Conservation (phyloP, 2,888 invertebrate species). For the Malthinus seriepunctatus region DNA sequence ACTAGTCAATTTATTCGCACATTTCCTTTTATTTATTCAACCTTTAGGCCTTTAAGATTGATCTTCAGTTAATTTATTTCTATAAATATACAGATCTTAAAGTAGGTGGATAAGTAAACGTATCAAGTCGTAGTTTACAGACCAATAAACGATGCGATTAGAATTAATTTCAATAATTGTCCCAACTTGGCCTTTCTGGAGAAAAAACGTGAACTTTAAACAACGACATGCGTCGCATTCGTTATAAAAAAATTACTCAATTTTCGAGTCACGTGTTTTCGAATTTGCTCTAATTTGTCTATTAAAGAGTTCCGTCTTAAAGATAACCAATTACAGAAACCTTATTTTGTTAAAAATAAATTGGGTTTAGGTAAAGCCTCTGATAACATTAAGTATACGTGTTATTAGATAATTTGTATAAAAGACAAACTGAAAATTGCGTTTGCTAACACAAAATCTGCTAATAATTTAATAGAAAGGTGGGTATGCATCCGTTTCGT, state of each 20-base stretch:
- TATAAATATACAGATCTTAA: slow-evolving; percentile 25
- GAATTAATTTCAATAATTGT: slow-evolving; percentile 13
- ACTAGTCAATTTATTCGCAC: slow-evolving; percentile 32
- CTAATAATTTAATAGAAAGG: slow-evolving; percentile 29
- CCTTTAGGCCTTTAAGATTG: slow-evolving; percentile 42
- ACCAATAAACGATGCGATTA: slow-evolving; percentile 13
- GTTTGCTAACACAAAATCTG: slow-evolving; percentile 23
- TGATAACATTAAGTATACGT: neutral
- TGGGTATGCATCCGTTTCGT: slow-evolving; percentile 23
- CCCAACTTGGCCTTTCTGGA: neutral
- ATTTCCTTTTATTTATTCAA: slow-evolving; percentile 45
- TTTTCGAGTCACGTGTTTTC: neutral
- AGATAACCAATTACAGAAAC: neutral
- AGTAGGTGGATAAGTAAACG: slow-evolving; percentile 2
- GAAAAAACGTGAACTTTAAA: too few species aligned
- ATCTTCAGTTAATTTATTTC: slow-evolving; percentile 23
- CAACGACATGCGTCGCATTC: slow-evolving; percentile 5
- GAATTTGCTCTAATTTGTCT: neutral
- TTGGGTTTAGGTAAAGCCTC: too few species aligned
- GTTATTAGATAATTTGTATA: neutral
- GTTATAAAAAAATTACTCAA: slow-evolving; percentile 2
- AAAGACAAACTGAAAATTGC: slow-evolving; percentile 21
- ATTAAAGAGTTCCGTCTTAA: neutral
- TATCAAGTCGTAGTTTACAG: too few species aligned
- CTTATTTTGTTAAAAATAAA: neutral